These are phyloP conservation scores for Enteromius thamalakanensis DNA, from an alignment of 2,797 vertebrate species.

Conservation along the genomic window DNA sequence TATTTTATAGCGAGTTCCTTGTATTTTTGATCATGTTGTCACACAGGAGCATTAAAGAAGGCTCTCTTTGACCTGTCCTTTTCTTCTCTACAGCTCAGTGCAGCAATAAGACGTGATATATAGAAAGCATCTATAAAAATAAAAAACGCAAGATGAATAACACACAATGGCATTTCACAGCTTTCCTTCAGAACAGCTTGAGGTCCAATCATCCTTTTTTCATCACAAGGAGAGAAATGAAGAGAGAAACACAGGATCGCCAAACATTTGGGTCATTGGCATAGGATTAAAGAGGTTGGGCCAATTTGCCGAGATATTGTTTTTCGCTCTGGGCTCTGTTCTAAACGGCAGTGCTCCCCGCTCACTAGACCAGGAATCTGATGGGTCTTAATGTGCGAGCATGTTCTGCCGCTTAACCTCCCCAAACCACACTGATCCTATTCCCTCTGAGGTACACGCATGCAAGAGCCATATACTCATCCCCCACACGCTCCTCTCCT, in stretches of 20 bases:
- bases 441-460: slow-evolving; percentile 48
- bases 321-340: slow-evolving; percentile 63
- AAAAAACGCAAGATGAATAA: slow-evolving; percentile 25
- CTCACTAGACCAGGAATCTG: slow-evolving; percentile 68
- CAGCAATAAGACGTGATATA: slow-evolving; percentile 41
- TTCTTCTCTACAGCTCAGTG: background rate
- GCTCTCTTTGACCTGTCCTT: background rate
- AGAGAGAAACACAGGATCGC: slow-evolving; percentile 46
- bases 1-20: background rate
- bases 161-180: slow-evolving; percentile 57
- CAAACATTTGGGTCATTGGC: slow-evolving; percentile 63
- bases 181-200: slow-evolving; percentile 61
- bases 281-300: slow-evolving; percentile 66
- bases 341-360: slow-evolving; percentile 63
- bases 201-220: slow-evolving; percentile 57
- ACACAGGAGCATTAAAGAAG: background rate
- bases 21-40: background rate
- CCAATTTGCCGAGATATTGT: slow-evolving; percentile 59
- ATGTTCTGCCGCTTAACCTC: slow-evolving; percentile 76
- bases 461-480: slow-evolving; percentile 61
- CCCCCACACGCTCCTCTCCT: slow-evolving; percentile 51
- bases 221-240: slow-evolving; percentile 49
- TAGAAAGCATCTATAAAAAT: slow-evolving; percentile 54
- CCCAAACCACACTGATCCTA: slow-evolving; percentile 62
- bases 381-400: slow-evolving; percentile 76